Percentiles rank a stretch among this genome's conserved stretches.
phyloP scores from a whole-genome alignment of 1,140 invertebrate genomes.

The Drosophila biarmipes region DNA sequence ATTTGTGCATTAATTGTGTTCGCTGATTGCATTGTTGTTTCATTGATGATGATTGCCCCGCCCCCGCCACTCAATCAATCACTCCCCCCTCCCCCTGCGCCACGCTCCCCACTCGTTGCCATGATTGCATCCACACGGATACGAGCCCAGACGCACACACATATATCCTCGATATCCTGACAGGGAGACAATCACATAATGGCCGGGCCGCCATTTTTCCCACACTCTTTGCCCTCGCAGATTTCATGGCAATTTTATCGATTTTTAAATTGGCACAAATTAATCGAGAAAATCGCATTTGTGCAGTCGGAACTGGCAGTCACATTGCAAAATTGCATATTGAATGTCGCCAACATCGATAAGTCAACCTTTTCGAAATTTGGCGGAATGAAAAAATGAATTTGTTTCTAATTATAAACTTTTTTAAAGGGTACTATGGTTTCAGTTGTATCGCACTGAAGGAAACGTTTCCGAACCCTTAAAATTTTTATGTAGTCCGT shows the following conservation, averaged over 20 bases:
- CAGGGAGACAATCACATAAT: slow-evolving; percentile 32
- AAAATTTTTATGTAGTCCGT: too few species aligned
- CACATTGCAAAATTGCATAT: slow-evolving; percentile 1
- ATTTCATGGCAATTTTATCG: slow-evolving; percentile 54
- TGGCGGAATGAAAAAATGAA: background rate
- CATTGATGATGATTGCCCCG: slow-evolving; percentile 28
- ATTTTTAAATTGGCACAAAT: slow-evolving; percentile 69
- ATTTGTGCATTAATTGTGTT: slow-evolving; percentile 77
- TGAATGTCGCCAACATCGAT: background rate
- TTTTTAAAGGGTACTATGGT: too few species aligned
- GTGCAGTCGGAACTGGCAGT: background rate
- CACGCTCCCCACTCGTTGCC: background rate
- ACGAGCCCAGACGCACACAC: background rate
- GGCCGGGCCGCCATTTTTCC: slow-evolving; percentile 7
- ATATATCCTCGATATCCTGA: background rate
- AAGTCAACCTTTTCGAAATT: background rate
- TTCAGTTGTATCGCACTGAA: too few species aligned
- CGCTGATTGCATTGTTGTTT: slow-evolving; percentile 70
- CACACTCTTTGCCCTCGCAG: background rate
- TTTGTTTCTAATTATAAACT: too few species aligned
- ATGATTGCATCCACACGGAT: slow-evolving; percentile 1
- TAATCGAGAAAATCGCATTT: slow-evolving; percentile 41
- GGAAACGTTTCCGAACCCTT: too few species aligned
- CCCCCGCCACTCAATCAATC: slow-evolving; percentile 19
- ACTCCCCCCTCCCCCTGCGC: background rate